A percentile compares a stretch with the other conserved stretches of the same genome.
phyloP scores from a whole-genome alignment of 2,797 vertebrate species.

The Prionace glauca region DNA sequence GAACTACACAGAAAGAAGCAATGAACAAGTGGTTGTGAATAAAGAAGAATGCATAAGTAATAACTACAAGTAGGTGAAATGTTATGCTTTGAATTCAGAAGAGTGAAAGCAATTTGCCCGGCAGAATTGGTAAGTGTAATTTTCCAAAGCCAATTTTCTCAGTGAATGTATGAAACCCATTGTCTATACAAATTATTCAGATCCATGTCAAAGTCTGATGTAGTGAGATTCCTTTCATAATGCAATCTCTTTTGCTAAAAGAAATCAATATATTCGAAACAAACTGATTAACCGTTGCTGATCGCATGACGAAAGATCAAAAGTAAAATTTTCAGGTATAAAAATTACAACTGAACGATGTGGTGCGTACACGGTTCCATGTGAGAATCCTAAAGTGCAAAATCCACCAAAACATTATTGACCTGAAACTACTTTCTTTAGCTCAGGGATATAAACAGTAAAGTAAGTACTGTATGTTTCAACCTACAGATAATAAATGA shows the following conservation, averaged over 20 bases:
- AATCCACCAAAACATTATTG: neutral
- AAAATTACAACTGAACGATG: neutral
- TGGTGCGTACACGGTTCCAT: neutral
- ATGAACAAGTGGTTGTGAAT: neutral
- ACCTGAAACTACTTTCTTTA: neutral
- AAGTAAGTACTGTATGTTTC: neutral
- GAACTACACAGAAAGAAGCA: neutral
- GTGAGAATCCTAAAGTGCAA: neutral
- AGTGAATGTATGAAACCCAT: neutral
- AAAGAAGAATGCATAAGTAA: neutral
- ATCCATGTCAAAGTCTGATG: conserved; percentile 5
- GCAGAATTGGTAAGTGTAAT: neutral
- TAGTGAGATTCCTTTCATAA: neutral
- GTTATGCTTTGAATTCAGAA: neutral
- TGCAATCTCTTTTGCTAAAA: neutral
- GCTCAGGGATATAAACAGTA: neutral
- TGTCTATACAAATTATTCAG: neutral
- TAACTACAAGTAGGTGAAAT: neutral
- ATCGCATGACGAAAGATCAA: neutral
- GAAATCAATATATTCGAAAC: neutral
- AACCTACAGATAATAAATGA: neutral
- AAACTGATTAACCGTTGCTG: neutral
- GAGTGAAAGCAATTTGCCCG: neutral
- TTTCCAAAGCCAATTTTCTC: neutral
- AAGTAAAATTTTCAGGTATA: too few relatives aligned